Evolutionary conservation across 2,797 vertebrate species (phyloP).

Genomic region (Stomatorhinus walkeri): DNA sequence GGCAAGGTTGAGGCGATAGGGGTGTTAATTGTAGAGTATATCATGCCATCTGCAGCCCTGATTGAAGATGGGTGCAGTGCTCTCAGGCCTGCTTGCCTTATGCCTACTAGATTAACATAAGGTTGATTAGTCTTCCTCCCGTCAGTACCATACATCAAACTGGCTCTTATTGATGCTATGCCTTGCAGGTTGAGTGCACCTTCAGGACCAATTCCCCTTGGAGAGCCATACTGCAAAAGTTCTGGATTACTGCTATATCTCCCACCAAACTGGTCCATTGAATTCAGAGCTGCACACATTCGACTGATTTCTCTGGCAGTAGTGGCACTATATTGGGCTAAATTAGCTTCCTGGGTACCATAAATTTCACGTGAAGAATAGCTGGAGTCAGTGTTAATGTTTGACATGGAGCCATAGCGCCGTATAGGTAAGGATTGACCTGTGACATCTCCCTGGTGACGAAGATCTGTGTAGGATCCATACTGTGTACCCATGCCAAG

Average conservation of each 20-base stretch:
- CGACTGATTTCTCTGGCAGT: slow-evolving; percentile 95
- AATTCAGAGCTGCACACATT: slow-evolving; percentile 95
- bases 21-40: slow-evolving; percentile 97
- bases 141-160: slow-evolving; percentile 80
- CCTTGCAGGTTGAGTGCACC: slow-evolving; percentile 68
- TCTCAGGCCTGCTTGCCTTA: slow-evolving; percentile 74
- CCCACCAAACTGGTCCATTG: slow-evolving; percentile 87
- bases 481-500: slow-evolving; percentile 86
- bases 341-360: slow-evolving; percentile 80
- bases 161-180: slow-evolving; percentile 71
- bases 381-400: slow-evolving; percentile 85
- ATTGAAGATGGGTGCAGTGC: slow-evolving; percentile 84
- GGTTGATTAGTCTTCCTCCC: slow-evolving; percentile 67
- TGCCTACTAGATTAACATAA: slow-evolving; percentile 70
- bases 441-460: slow-evolving; percentile 76
- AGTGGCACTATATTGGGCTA: slow-evolving; percentile 95
- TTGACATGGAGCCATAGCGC: slow-evolving; percentile 90
- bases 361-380: slow-evolving; percentile 68
- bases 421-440: slow-evolving; percentile 79
- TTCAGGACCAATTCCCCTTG: slow-evolving; percentile 57
- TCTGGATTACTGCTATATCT: slow-evolving; percentile 74
- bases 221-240: slow-evolving; percentile 69
- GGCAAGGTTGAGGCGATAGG: slow-evolving; percentile 97
- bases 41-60: slow-evolving; percentile 92
- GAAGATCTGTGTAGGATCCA: slow-evolving; percentile 90